A percentile compares a stretch with the other conserved stretches of the same genome.
Conservation (phyloP, 2,888 invertebrate species). For the Netelia virgata region DNA sequence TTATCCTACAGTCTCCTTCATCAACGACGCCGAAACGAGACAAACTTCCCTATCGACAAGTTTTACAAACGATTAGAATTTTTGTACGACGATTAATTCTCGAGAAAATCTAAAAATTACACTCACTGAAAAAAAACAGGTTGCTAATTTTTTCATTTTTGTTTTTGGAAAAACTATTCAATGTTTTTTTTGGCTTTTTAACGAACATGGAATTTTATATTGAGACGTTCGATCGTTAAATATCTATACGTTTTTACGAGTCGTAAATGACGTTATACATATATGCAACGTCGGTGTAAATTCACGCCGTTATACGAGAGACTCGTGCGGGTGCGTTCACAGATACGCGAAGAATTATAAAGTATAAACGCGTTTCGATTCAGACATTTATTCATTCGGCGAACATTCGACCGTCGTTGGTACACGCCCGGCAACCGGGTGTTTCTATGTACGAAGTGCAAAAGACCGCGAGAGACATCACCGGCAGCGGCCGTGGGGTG, state of each 20-base stretch:
- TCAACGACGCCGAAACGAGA: no score
- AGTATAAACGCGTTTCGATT: slow-evolving; percentile 31
- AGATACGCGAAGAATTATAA: slow-evolving; percentile 15
- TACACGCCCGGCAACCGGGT: slow-evolving; percentile 29
- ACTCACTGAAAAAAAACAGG: neutral
- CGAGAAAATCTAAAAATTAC: neutral
- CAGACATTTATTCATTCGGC: slow-evolving; percentile 23
- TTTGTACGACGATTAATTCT: no score
- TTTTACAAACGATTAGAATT: neutral
- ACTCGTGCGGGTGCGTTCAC: neutral
- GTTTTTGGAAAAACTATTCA: no score
- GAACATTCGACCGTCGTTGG: slow-evolving; percentile 19
- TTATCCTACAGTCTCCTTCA: no score
- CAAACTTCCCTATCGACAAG: no score
- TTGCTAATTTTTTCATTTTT: neutral
- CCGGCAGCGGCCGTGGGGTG: neutral
- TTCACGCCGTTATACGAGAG: neutral
- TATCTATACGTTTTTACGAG: no score
- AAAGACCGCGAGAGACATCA: slow-evolving; percentile 47
- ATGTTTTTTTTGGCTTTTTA: no score
- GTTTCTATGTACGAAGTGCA: slow-evolving; percentile 54
- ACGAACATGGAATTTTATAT: no score
- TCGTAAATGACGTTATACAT: neutral
- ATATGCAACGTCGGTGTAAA: neutral
- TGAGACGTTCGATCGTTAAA: no score